A percentile compares a stretch with the other conserved stretches of the same genome.
phyloP scores from a whole-genome alignment of 2,113 vertebrate genomes.

The Todiramphus chloris region DNA sequence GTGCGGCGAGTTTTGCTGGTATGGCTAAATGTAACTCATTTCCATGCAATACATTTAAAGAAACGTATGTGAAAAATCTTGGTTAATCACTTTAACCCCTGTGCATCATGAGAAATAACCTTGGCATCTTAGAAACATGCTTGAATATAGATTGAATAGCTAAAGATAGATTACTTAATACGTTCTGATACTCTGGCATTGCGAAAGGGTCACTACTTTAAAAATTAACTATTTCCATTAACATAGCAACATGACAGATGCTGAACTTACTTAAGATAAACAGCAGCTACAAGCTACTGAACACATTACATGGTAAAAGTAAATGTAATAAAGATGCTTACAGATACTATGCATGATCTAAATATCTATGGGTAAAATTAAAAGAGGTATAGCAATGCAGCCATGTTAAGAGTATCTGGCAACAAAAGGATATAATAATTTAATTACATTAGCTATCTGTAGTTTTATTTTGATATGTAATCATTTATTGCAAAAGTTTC shows the following conservation, averaged over 20 bases:
- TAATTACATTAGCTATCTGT: not conserved
- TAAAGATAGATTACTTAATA: not conserved
- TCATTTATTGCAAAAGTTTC: not conserved
- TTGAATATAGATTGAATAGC: not conserved
- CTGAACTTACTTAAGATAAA: not conserved
- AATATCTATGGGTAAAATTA: not conserved
- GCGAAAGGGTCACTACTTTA: not conserved
- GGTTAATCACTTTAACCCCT: constrained; percentile 28
- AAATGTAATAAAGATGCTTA: not conserved
- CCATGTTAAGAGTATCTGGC: not conserved
- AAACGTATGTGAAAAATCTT: not conserved
- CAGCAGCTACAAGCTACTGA: not conserved
- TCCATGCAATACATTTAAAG: not conserved
- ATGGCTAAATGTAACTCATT: constrained; percentile 23
- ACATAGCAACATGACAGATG: not conserved
- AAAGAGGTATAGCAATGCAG: not conserved
- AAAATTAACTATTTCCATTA: constrained; percentile 23
- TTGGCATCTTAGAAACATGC: constrained; percentile 1
- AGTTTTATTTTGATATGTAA: not conserved
- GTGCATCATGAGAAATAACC: not conserved
- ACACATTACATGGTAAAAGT: not conserved
- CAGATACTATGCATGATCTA: not conserved
- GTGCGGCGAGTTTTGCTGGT: constrained; percentile 31
- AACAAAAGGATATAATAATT: not conserved
- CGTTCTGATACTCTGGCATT: not conserved